A percentile compares a stretch with the other conserved stretches of the same genome.
phyloP scores from a whole-genome alignment of 2,113 vertebrate genomes.

The Rhombomys opimus region DNA sequence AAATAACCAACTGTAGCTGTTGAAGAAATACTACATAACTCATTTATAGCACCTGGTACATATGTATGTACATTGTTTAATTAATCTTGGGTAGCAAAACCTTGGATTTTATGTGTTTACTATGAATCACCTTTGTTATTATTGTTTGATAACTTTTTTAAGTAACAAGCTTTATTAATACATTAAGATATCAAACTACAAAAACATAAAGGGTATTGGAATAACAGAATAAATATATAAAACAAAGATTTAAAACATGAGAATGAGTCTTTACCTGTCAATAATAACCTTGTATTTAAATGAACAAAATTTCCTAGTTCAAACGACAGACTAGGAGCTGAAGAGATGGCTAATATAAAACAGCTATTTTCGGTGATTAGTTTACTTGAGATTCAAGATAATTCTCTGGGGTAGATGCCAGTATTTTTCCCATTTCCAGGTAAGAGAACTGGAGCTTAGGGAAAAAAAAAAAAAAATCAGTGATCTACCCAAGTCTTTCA shows the following conservation, averaged over 20 bases:
- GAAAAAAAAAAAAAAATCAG: background rate
- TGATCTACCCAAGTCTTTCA: background rate
- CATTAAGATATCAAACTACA: background rate
- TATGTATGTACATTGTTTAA: background rate
- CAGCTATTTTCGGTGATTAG: slow-evolving; percentile 27
- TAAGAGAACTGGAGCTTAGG: background rate
- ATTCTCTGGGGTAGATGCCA: background rate
- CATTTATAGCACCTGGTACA: background rate
- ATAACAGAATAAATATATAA: background rate
- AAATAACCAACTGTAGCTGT: background rate
- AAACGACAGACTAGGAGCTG: background rate
- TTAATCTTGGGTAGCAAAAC: background rate
- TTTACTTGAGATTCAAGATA: slow-evolving; percentile 35
- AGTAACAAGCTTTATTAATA: background rate
- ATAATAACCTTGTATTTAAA: background rate
- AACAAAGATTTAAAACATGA: background rate
- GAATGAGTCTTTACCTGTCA: background rate
- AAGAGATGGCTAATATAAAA: background rate
- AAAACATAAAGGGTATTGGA: background rate
- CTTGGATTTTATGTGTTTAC: background rate
- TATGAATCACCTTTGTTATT: background rate
- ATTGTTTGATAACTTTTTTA: background rate
- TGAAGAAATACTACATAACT: background rate
- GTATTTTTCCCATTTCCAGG: background rate
- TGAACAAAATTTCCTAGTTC: background rate